Evolutionary conservation across 2,797 vertebrate genomes (phyloP), one percentile per base, ranked within the genome.

Genomic region (Ispidina picta): DNA sequence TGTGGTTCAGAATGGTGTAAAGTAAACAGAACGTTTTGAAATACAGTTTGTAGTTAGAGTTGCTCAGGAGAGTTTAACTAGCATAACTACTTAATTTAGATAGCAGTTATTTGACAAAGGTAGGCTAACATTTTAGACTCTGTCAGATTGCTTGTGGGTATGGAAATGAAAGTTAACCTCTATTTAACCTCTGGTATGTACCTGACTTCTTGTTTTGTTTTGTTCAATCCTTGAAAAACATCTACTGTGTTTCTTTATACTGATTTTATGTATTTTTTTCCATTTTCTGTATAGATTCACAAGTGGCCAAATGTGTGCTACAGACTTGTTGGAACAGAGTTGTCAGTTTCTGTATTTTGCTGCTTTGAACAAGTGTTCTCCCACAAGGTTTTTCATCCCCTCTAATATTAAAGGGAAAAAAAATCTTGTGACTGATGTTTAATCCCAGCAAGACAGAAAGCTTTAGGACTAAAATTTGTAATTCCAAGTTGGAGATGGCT

Each of bases 1-100:
- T 98, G 96, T 97, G 97, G 95, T 97, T 97, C 95, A 97, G 96
- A 98, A 97, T 97, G 89, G 93, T 97, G 91, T 97, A 97, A 97
- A 97, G 95, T 97, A 97, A 97, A 96, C 95, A 97, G 95, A 97
- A 95, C 82, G 51, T 97, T 97, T 97, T 96, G 92, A 97, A 97
- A 96, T 97, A 94, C 91, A 96, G 89, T 93, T 96, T 97, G 92
- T 95, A 97, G 93, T 95, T 96, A 90, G 95, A 96, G 83, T 97
- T 97, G 96, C 88, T 97, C 93, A 94, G 93, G 91, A 96, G 92
- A 97, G 74, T 95, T 92, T 95, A 96, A 89, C 93, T 96, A 96
- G 69, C 83, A 74, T 94, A 92, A 86, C 66, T 93, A 89, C 84
- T 81, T 95, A 95, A 95, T 94, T 91, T 95, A 91, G 88, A 76